phyloP scores from a whole-genome alignment of 2,113 vertebrate genomes.

The Dipodomys merriami region DNA sequence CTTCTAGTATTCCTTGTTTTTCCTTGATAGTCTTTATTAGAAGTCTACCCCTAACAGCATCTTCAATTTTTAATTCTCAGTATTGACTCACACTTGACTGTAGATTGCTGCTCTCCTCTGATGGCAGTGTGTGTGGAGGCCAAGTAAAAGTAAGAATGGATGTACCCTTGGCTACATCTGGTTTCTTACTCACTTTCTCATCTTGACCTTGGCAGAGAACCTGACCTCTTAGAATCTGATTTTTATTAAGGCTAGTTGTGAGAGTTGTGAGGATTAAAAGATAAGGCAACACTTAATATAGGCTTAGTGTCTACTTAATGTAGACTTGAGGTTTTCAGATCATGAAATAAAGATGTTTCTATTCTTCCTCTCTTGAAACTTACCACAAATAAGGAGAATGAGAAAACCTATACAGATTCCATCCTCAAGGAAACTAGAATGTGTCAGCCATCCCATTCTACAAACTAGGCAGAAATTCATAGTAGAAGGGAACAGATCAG shows the following conservation, averaged over 20 bases:
- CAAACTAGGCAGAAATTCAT: neutral
- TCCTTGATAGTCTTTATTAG: neutral
- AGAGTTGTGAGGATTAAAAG: neutral
- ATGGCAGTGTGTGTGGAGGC: neutral
- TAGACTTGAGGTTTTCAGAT: neutral
- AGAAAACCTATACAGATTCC: neutral
- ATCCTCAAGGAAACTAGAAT: neutral
- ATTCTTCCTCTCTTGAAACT: neutral
- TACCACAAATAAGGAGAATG: neutral
- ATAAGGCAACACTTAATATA: neutral
- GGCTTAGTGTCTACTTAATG: neutral
- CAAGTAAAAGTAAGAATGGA: neutral
- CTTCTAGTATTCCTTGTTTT: neutral
- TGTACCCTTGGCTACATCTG: neutral
- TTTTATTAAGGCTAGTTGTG: neutral
- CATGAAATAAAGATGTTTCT: neutral
- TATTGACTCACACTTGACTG: neutral
- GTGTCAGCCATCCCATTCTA: neutral
- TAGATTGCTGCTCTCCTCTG: neutral
- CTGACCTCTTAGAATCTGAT: neutral
- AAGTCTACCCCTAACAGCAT: neutral
- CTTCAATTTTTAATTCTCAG: neutral
- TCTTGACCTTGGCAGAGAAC: neutral
- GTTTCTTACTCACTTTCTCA: constrained; percentile 19
- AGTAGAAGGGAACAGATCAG: neutral